Percentiles rank a stretch among this genome's conserved stretches.
Conservation (phyloP, 2,113 vertebrate genomes). For the Campylomormyrus numenius region DNA sequence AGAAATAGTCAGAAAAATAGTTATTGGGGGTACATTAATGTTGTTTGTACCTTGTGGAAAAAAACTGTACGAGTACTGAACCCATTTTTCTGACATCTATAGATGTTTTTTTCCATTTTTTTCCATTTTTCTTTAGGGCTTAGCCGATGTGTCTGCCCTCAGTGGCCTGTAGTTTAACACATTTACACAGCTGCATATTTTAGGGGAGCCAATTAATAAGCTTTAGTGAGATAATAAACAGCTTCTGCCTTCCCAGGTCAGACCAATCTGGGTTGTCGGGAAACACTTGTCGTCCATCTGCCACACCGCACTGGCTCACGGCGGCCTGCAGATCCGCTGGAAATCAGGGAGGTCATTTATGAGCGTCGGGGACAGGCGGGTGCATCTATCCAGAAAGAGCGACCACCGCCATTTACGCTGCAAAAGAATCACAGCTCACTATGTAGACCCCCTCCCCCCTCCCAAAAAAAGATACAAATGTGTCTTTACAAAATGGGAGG, state of each 20-base stretch:
- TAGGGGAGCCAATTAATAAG: slow-evolving; percentile 25
- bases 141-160: neutral
- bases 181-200: slow-evolving; percentile 30
- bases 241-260: neutral
- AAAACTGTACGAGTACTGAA: neutral
- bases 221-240: neutral
- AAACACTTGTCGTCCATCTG: slow-evolving; percentile 30
- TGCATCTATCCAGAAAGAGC: slow-evolving; percentile 33
- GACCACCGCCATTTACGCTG: slow-evolving; percentile 14
- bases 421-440: neutral
- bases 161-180: neutral
- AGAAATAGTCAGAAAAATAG: neutral
- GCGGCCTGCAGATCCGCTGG: slow-evolving; percentile 25
- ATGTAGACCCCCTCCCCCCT: neutral
- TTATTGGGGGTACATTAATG: neutral
- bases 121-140: neutral
- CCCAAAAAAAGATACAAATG: slow-evolving; percentile 29
- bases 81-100: neutral
- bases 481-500: slow-evolving; percentile 33
- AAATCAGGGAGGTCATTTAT: slow-evolving; percentile 10
- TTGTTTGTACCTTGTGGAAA: neutral
- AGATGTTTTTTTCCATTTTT: neutral
- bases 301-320: neutral
- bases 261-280: neutral
- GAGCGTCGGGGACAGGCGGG: slow-evolving; percentile 14